These are phyloP conservation scores for Drosophila sechellia DNA, from an alignment of 1,140 invertebrate genomes.

Conservation along the genomic window DNA sequence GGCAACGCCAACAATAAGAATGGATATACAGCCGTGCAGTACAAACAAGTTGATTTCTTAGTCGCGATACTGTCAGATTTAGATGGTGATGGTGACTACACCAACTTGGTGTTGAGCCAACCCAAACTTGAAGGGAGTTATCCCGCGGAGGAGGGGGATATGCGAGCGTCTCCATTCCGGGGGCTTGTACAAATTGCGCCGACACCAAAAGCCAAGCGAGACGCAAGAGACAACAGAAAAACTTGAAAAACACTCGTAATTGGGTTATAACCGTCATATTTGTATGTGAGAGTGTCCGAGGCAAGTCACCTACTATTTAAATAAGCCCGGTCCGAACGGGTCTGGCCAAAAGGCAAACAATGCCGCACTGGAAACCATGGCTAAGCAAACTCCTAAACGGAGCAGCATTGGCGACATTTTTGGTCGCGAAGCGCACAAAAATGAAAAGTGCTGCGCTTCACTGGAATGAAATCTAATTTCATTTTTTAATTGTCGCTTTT, in stretches of 20 bases:
- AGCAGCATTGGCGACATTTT: slow-evolving; percentile 49
- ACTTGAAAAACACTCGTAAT: slow-evolving; percentile 70
- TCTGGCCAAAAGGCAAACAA: slow-evolving; percentile 38
- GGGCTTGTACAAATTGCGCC: slow-evolving; percentile 58
- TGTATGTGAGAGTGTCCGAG: slow-evolving; percentile 42
- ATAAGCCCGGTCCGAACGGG: slow-evolving; percentile 34
- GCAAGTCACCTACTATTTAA: slow-evolving; percentile 40
- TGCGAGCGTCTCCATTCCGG: slow-evolving; percentile 10
- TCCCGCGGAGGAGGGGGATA: not conserved
- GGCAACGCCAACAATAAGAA: slow-evolving; percentile 17
- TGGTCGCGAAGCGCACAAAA: slow-evolving; percentile 35
- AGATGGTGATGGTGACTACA: slow-evolving; percentile 33
- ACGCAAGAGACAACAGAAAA: slow-evolving; percentile 22
- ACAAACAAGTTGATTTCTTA: slow-evolving; percentile 53
- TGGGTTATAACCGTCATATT: slow-evolving; percentile 77
- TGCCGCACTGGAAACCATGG: slow-evolving; percentile 42
- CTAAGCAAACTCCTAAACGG: slow-evolving; percentile 32
- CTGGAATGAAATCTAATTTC: slow-evolving; percentile 74
- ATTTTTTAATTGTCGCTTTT: slow-evolving; percentile 70
- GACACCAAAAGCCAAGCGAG: slow-evolving; percentile 65
- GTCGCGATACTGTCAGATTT: slow-evolving; percentile 57
- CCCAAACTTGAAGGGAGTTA: slow-evolving; percentile 2
- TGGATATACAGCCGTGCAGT: slow-evolving; percentile 41
- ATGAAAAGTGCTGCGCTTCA: slow-evolving; percentile 65
- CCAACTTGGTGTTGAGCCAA: slow-evolving; percentile 19